These are phyloP conservation scores for Lasioglossum figueresi DNA, from an alignment of 2,888 invertebrate species.

Conservation along the genomic window DNA sequence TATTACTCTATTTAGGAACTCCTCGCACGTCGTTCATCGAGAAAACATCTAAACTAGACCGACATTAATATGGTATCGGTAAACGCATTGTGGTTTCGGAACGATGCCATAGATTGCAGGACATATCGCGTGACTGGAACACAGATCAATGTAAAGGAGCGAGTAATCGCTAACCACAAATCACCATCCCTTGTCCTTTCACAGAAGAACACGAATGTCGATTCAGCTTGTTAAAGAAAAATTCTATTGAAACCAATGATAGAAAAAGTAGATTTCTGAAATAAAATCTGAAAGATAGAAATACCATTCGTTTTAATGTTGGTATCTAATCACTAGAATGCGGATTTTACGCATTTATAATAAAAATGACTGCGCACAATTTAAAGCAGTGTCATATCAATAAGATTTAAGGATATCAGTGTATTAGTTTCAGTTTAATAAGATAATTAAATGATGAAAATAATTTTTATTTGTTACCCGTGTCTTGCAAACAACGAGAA, in stretches of 20 bases:
- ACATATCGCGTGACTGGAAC: slow-evolving; percentile 71
- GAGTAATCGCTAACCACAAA: slow-evolving; percentile 64
- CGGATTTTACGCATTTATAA: no score
- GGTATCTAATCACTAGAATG: no score
- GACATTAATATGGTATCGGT: background rate
- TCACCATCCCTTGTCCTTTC: slow-evolving; percentile 29
- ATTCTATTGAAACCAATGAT: slow-evolving; percentile 2
- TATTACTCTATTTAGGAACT: no score
- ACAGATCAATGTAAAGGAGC: slow-evolving; percentile 63
- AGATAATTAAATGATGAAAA: no score
- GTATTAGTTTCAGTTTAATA: no score
- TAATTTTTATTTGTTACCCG: no score
- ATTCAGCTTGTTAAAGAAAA: slow-evolving; percentile 18
- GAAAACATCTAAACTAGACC: background rate
- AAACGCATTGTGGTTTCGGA: slow-evolving; percentile 16
- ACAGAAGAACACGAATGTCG: slow-evolving; percentile 20
- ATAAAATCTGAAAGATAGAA: background rate
- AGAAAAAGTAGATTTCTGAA: background rate
- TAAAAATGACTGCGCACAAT: no score
- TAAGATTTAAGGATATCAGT: no score
- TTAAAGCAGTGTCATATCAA: no score
- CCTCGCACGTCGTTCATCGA: background rate
- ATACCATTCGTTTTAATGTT: background rate
- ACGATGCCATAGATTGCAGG: slow-evolving; percentile 31
- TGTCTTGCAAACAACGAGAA: no score